Conservation (phyloP, 1,140 invertebrate genomes). For the Sitobion miscanthi region DNA sequence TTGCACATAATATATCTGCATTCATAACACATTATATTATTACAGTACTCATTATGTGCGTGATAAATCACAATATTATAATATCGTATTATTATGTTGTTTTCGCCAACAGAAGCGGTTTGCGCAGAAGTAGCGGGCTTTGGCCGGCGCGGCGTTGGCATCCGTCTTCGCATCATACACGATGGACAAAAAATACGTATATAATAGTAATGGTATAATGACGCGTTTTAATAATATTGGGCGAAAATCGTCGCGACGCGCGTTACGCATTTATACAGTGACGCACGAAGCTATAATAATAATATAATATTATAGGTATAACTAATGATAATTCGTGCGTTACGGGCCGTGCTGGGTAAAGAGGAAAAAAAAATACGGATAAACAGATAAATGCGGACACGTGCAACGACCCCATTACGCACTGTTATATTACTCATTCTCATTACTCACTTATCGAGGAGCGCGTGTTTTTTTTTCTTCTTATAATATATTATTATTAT, state of each 20-base stretch:
- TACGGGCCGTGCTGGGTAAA: background rate
- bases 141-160: background rate
- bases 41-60: background rate
- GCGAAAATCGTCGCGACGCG: background rate
- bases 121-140: background rate
- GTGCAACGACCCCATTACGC: slow-evolving; percentile 53
- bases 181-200: background rate
- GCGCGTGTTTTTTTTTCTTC: background rate
- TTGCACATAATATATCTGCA: background rate
- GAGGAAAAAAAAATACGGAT: background rate
- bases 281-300: background rate
- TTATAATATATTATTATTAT: background rate
- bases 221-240: background rate
- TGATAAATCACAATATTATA: background rate
- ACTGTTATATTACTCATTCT: slow-evolving; percentile 28
- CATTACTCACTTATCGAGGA: slow-evolving; percentile 9
- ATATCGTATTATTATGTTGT: background rate
- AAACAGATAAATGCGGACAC: slow-evolving; percentile 10
- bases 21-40: background rate
- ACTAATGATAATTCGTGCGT: slow-evolving; percentile 23
- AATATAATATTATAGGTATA: background rate
- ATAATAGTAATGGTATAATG: too few relatives aligned
- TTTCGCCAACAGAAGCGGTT: background rate
- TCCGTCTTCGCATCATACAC: background rate
- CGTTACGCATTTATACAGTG: background rate